These are phyloP conservation scores for Ceratoteleas bidentatus DNA, from an alignment of 1,140 invertebrate species.

Conservation along the genomic window DNA sequence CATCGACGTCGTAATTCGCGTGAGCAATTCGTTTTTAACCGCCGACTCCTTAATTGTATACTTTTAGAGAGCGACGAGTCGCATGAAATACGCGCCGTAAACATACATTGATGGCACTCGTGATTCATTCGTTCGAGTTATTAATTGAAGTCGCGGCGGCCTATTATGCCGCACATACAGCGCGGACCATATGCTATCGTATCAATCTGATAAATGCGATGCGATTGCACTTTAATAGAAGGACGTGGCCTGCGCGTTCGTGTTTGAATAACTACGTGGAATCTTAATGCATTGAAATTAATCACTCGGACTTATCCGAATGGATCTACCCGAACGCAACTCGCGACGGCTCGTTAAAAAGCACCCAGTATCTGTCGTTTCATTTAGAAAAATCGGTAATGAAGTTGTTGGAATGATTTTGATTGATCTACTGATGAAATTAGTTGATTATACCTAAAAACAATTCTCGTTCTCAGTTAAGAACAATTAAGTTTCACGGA, in stretches of 20 bases:
- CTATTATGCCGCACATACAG: constrained; percentile 40
- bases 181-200: constrained; percentile 44
- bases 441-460: no score
- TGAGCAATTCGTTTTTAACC: constrained; percentile 2
- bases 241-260: constrained; percentile 24
- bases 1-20: no score
- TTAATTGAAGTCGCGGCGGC: constrained; percentile 38
- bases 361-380: no score
- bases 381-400: no score
- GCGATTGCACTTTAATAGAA: constrained; percentile 56
- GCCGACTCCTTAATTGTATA: constrained; percentile 27
- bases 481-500: no score
- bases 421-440: no score
- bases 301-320: no score
- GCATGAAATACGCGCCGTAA: constrained; percentile 23
- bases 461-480: no score
- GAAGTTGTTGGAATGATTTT: no score
- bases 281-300: constrained; percentile 37
- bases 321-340: no score
- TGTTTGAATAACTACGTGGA: constrained; percentile 12
- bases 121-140: constrained; percentile 59
- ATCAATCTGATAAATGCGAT: constrained; percentile 55
- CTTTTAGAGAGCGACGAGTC: constrained; percentile 14
- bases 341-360: no score
- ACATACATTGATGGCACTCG: constrained; percentile 39